Percentiles rank a stretch among this genome's conserved stretches.
These are phyloP conservation scores for Uria lomvia DNA, from an alignment of 2,113 vertebrate species.

Conservation along the genomic window DNA sequence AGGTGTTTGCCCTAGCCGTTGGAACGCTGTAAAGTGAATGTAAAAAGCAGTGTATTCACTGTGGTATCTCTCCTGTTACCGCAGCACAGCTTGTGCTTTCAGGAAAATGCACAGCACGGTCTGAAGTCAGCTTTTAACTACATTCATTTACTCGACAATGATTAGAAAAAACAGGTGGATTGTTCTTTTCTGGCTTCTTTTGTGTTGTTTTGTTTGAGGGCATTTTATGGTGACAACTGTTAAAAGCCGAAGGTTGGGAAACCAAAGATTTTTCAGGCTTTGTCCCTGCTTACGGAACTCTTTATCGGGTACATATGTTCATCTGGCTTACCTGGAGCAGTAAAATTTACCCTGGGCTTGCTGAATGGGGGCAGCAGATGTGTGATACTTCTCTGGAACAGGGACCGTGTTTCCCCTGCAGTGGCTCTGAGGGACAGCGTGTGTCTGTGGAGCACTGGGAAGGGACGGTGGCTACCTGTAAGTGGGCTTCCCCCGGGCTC, in stretches of 20 bases:
- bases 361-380: not conserved
- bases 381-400: not conserved
- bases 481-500: not conserved
- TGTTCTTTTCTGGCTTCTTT: not conserved
- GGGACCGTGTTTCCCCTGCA: not conserved
- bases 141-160: not conserved
- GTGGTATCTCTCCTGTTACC: not conserved
- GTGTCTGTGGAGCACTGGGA: not conserved
- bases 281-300: not conserved
- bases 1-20: conserved; percentile 25
- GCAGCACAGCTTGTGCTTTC: conserved; percentile 17
- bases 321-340: not conserved
- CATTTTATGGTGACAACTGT: not conserved
- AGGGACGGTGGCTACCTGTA: not conserved
- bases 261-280: not conserved
- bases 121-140: conserved; percentile 15
- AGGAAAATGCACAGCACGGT: not conserved
- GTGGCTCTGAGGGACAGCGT: not conserved
- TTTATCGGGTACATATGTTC: not conserved
- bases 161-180: not conserved
- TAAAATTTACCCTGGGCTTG: not conserved
- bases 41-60: not conserved
- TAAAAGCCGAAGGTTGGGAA: not conserved
- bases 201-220: not conserved
- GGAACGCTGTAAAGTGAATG: conserved; percentile 33